phyloP scores from a whole-genome alignment of 2,888 invertebrate species.

The Trichogramma evanescens region DNA sequence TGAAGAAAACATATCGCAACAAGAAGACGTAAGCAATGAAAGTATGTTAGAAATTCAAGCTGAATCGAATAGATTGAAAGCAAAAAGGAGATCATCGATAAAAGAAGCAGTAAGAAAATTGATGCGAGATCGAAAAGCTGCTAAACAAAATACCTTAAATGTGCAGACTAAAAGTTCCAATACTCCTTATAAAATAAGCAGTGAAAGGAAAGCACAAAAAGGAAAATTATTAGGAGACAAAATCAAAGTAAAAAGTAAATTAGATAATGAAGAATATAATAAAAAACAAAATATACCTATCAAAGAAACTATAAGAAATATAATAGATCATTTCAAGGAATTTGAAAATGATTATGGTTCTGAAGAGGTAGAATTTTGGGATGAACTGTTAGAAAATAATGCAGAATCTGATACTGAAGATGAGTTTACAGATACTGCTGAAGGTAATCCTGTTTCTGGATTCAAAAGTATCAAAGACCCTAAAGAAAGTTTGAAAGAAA shows the following conservation, averaged over 20 bases:
- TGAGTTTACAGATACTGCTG: slow-evolving; percentile 7
- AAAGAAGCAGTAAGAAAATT: slow-evolving; percentile 39
- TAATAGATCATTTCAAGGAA: slow-evolving; percentile 42
- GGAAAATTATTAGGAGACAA: slow-evolving; percentile 34
- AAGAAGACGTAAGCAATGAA: background rate
- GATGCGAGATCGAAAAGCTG: slow-evolving; percentile 49
- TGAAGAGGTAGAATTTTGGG: slow-evolving; percentile 28
- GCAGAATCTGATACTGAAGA: slow-evolving; percentile 3
- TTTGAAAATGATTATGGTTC: slow-evolving; percentile 39
- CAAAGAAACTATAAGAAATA: slow-evolving; percentile 40
- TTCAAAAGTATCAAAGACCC: slow-evolving; percentile 26
- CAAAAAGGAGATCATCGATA: slow-evolving; percentile 22
- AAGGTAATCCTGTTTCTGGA: slow-evolving; percentile 20
- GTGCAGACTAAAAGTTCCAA: slow-evolving; percentile 24
- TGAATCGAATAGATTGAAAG: background rate
- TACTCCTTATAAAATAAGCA: slow-evolving; percentile 27
- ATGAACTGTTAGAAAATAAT: slow-evolving; percentile 24
- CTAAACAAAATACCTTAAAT: slow-evolving; percentile 26
- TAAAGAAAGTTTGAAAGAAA: slow-evolving; percentile 39
- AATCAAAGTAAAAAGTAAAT: slow-evolving; percentile 39
- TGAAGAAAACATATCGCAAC: too few relatives aligned
- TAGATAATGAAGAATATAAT: slow-evolving; percentile 33
- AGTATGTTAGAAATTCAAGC: slow-evolving; percentile 2
- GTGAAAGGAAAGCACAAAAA: slow-evolving; percentile 18
- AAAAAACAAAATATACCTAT: slow-evolving; percentile 21